These are phyloP conservation scores for Proisotoma minuta DNA, from an alignment of 2,888 invertebrate genomes.

Conservation along the genomic window DNA sequence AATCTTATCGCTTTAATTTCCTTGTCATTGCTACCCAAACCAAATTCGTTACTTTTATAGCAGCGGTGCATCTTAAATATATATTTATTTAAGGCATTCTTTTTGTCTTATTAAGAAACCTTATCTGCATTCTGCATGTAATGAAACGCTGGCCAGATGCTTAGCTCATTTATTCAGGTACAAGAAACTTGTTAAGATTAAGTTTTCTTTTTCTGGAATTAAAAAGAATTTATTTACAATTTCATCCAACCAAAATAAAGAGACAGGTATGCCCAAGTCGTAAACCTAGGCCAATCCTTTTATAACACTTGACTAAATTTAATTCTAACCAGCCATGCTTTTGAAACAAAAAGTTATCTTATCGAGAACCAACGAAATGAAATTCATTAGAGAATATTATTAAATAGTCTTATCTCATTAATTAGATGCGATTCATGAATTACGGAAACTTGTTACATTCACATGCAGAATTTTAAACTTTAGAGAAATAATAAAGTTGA, in stretches of 20 bases:
- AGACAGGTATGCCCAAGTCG: not conserved
- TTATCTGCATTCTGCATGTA: too few species aligned
- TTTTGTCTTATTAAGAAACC: too few species aligned
- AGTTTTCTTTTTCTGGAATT: not conserved
- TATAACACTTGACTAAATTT: not conserved
- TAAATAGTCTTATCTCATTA: too few species aligned
- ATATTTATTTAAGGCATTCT: too few species aligned
- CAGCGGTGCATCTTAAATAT: too few species aligned
- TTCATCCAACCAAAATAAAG: not conserved
- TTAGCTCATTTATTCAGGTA: slow-evolving; percentile 31
- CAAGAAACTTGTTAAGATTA: slow-evolving; percentile 17
- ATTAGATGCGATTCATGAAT: too few species aligned
- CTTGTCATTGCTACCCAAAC: not conserved
- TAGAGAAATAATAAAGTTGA: too few species aligned
- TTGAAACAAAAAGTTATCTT: not conserved
- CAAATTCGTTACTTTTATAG: too few species aligned
- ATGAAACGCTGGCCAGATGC: slow-evolving; percentile 36
- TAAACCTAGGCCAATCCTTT: not conserved
- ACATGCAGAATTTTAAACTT: too few species aligned
- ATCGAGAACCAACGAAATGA: not conserved
- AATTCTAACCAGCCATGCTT: not conserved
- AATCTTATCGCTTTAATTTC: not conserved
- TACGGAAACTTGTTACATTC: too few species aligned
- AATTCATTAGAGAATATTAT: not conserved
- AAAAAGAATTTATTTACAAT: not conserved